Conservation (phyloP, 2,888 invertebrate species). For the Acrobasis repandana region DNA sequence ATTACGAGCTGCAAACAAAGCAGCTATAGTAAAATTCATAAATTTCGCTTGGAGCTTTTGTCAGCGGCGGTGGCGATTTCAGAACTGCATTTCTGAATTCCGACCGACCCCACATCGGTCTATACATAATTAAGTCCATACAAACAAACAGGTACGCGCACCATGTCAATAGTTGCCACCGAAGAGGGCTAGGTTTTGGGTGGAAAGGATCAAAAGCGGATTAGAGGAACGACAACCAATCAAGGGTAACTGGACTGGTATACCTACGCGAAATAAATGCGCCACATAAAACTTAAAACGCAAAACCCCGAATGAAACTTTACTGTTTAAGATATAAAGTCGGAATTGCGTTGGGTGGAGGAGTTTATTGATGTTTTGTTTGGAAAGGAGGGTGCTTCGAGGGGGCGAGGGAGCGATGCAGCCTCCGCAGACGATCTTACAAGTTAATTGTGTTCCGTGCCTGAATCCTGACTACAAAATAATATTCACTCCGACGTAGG, state of each 20-base stretch:
- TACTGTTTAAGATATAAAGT: conserved; percentile 42
- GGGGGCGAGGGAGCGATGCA: conserved; percentile 75
- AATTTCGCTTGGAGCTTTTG: not conserved
- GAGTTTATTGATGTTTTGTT: conserved; percentile 83
- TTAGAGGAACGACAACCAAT: conserved; percentile 88
- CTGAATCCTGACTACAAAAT: conserved; percentile 77
- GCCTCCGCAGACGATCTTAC: conserved; percentile 83
- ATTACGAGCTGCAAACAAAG: too few relatives aligned
- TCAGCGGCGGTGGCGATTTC: not conserved
- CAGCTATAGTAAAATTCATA: not conserved
- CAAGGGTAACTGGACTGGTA: conserved; percentile 85
- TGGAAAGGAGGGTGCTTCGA: conserved; percentile 77
- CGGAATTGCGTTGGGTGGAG: conserved; percentile 40
- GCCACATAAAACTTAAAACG: conserved; percentile 75
- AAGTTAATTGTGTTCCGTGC: conserved; percentile 83
- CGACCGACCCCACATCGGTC: conserved; percentile 23
- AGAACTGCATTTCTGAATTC: not conserved
- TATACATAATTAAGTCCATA: conserved; percentile 50
- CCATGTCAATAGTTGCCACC: conserved; percentile 80
- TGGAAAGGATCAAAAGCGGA: conserved; percentile 87
- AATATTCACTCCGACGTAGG: conserved; percentile 59
- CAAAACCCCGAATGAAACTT: conserved; percentile 41
- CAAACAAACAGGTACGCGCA: conserved; percentile 55
- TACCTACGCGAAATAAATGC: conserved; percentile 83
- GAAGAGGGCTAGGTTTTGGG: conserved; percentile 83